Evolutionary conservation across 2,113 vertebrate genomes (phyloP).

Genomic region (Plectropomus leopardus): DNA sequence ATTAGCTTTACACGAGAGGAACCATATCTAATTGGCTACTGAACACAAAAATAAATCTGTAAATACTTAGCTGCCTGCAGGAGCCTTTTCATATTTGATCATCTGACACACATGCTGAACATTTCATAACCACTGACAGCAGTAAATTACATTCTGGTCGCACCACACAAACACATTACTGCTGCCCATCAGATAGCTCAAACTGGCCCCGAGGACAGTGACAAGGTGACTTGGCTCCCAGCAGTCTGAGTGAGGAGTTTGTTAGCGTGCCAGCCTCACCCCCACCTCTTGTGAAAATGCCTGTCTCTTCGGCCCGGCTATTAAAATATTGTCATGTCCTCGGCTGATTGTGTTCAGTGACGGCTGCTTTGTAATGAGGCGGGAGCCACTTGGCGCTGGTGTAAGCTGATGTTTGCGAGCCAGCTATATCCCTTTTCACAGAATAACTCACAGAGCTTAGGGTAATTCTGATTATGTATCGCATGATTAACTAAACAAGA

Average conservation of each 20-base stretch:
- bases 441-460: constrained; percentile 64
- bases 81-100: constrained; percentile 23
- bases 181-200: constrained; percentile 32
- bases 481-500: constrained; percentile 74
- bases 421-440: constrained; percentile 60
- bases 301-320: constrained; percentile 25
- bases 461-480: constrained; percentile 70
- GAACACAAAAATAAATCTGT: constrained; percentile 47
- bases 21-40: constrained; percentile 48
- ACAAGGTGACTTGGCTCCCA: constrained; percentile 42
- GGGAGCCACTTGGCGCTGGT: constrained; percentile 44
- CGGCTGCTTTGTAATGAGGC: constrained; percentile 55
- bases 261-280: neutral
- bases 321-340: constrained; percentile 57
- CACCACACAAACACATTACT: neutral
- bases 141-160: neutral
- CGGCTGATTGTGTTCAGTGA: constrained; percentile 57
- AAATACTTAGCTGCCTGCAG: constrained; percentile 25
- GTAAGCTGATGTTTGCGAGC: constrained; percentile 64
- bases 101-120: constrained; percentile 11
- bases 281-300: constrained; percentile 20
- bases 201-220: constrained; percentile 30
- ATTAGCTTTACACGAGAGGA: constrained; percentile 46
- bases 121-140: constrained; percentile 23
- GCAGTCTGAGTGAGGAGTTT: constrained; percentile 7